phyloP scores from a whole-genome alignment of 2,113 vertebrate species.

The Spermophilus dauricus region DNA sequence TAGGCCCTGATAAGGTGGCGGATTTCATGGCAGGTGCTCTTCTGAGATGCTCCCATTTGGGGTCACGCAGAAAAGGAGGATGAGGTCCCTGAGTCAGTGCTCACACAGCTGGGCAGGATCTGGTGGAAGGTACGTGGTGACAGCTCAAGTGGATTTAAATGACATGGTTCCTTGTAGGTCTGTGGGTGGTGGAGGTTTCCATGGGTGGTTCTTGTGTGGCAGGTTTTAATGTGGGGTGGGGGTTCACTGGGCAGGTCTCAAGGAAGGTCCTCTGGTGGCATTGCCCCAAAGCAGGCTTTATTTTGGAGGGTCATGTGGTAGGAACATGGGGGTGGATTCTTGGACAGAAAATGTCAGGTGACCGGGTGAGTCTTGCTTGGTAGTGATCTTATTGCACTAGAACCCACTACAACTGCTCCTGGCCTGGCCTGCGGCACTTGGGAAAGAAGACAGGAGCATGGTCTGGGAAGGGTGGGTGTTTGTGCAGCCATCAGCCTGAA shows the following conservation, averaged over 20 bases:
- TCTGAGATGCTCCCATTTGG: not conserved
- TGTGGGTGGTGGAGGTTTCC: fast-evolving
- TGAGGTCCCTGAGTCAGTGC: not conserved
- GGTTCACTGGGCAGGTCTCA: not conserved
- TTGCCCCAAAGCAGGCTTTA: not conserved
- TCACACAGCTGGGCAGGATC: fast-evolving
- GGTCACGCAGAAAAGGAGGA: not conserved
- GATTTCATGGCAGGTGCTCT: not conserved
- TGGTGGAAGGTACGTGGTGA: not conserved
- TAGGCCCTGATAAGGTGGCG: not conserved
- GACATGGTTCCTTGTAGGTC: not conserved
- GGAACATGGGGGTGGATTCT: not conserved
- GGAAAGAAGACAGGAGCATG: not conserved
- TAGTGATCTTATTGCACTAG: not conserved
- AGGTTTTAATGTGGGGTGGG: not conserved
- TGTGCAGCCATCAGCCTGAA: not conserved
- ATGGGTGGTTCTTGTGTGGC: not conserved
- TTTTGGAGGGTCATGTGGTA: not conserved
- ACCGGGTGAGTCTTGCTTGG: not conserved
- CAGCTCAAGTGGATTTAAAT: not conserved
- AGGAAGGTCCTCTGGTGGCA: not conserved
- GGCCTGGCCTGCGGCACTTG: not conserved
- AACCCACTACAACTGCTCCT: not conserved
- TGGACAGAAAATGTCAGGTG: not conserved
- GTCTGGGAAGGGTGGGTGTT: not conserved